phyloP scores from a whole-genome alignment of 2,888 invertebrate genomes.

The Rhagium mordax region DNA sequence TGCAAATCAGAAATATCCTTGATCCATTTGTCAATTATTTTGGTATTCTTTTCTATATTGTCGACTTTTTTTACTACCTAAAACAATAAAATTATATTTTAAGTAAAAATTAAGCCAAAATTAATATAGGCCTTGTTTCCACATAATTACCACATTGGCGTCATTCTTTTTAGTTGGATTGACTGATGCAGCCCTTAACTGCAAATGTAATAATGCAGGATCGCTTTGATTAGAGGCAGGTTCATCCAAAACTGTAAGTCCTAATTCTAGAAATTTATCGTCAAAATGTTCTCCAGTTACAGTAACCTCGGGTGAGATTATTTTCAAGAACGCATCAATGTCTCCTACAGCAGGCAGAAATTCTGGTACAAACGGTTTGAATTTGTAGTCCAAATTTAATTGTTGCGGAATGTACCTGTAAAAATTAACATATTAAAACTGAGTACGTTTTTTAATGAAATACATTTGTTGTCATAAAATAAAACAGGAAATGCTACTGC shows the following conservation, averaged over 20 bases:
- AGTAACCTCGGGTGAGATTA: conserved; percentile 83
- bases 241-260: conserved; percentile 91
- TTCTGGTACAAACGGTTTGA: conserved; percentile 96
- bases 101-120: no score
- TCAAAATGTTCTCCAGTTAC: conserved; percentile 61
- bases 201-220: conserved; percentile 93
- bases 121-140: no score
- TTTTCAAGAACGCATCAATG: conserved; percentile 98
- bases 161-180: conserved; percentile 63
- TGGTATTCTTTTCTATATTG: conserved; percentile 87
- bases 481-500: no score
- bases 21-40: conserved; percentile 97
- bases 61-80: conserved; percentile 85
- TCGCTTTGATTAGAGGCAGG: conserved; percentile 97
- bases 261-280: conserved; percentile 69
- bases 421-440: conserved; percentile 31
- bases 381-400: conserved; percentile 89
- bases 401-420: conserved; percentile 92
- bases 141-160: conserved; percentile 53
- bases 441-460: no score
- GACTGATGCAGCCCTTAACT: conserved; percentile 83
- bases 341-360: conserved; percentile 98
- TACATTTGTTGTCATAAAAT: no score
- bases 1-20: conserved; percentile 95
- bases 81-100: conserved; percentile 46